Conservation (phyloP, 1,140 invertebrate species). For the Chironomus striatipennis region DNA sequence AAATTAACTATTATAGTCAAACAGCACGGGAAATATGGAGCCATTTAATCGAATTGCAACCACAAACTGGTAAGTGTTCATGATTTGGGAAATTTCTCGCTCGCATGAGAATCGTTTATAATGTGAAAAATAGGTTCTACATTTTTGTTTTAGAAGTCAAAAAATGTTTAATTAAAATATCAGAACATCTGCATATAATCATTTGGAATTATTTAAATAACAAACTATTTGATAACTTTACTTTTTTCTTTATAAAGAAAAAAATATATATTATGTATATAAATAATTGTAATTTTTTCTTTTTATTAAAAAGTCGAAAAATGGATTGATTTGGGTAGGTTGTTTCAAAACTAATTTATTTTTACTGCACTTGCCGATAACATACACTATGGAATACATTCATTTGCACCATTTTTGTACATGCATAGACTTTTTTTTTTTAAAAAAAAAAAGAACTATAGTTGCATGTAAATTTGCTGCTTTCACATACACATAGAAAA, state of each 20-base stretch:
- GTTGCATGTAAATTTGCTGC: no score
- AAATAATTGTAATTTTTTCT: background rate
- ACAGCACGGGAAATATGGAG: conserved; percentile 75
- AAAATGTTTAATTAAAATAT: no score
- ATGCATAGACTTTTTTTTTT: no score
- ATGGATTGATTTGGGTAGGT: background rate
- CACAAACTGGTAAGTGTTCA: conserved; percentile 60
- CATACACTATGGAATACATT: no score
- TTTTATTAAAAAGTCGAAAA: conserved; percentile 17
- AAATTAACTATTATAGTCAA: conserved; percentile 84
- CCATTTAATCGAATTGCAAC: conserved; percentile 76
- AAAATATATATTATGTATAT: background rate
- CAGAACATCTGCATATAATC: no score
- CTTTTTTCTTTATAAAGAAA: no score
- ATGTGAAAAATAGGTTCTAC: background rate
- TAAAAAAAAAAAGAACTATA: no score
- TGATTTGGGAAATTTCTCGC: conserved; percentile 30
- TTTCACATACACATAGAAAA: no score
- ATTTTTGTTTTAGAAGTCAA: background rate
- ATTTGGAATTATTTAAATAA: no score
- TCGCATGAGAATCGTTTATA: conserved; percentile 17
- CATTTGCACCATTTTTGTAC: no score
- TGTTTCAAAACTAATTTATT: background rate
- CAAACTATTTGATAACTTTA: no score
- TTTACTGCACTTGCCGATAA: no score